Base-by-base conservation (phyloP, 2,797 vertebrate species). In the Odontamblyopus lacepedii region DNA sequence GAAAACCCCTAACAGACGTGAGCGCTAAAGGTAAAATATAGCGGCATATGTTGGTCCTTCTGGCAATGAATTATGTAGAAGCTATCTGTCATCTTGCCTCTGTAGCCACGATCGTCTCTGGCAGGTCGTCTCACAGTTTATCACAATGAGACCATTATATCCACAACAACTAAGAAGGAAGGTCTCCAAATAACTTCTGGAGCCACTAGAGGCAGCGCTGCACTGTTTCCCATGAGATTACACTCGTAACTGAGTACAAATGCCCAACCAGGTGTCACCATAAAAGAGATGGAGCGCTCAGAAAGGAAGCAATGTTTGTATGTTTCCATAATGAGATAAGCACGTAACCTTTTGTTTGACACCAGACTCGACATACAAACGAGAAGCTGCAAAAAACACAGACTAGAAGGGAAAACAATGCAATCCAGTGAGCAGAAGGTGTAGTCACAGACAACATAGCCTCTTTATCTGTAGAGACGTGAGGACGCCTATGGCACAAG, bases 41-140 rank as follows among this genome's bases (percentile, higher is more conserved):
- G 56, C 78, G 78, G 74, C 82, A 85, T 87, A 78, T 87, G 86
- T 82, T 85, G 77, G 77, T 82, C 82, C 85, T 78, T 79, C 83
- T 85, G 86, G 79, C 70, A 72, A 85, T 89, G 81, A 88, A 90
- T 88, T 80, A 91, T 89, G 82, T 75, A 89, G 71, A 30, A 83
- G 71, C 74, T 79, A 73, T 66, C 76, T 85, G 82, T 87, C 82
- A 63, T 79, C 65, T 82, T 76, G 75, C 70, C 77, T 89, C 75
- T 77, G 59, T 63, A 78, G 69, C 61, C 67, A 70, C 70, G 63
- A 73, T 76, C 71, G 78, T 70, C 63, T 67, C 68, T 78, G 74
- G 69, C 71, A 72, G 62, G 60, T 56, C 30, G 57, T 57, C 73
- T 73, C 65, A 51, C 57, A 70, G 69, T 66, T 55, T 63, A 72